Evolutionary conservation across 53 echinoderm and acorn worm species (phyloP), one percentile per base, ranked within the genome.

Genomic region (Astropecten irregularis): DNA sequence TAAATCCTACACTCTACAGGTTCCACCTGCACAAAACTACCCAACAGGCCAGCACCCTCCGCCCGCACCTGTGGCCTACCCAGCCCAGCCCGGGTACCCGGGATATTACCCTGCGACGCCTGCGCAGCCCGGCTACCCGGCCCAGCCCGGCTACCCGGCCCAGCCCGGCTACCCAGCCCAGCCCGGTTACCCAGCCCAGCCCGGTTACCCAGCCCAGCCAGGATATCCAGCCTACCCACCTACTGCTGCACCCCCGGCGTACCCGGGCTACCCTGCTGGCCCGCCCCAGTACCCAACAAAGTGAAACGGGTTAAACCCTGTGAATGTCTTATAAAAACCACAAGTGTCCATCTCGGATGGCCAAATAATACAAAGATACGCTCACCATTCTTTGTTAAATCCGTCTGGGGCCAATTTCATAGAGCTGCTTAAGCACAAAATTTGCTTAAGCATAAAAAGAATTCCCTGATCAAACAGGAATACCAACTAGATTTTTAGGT

Each of bases 211-310:
- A 19, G 35, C 64, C 35, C 8, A 34, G 15, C 68, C 68, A 23
- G 68, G 36, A 2, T 42, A 42, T 27, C 68, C 68, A 14, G 68
- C 68, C 25, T 68, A 68, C 46, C 68, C 68, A 14, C 46, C 68
- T 9, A 1, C 42, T 3, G 9, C 44, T 1, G 42, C 68, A 28
- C 36, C 68, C 42, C 42, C 42, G 11, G 42, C 6, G 6, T 11
- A 42, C 6, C 42, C 42, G 42, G 42, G 42, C 42, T 42, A 42
- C 42, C 42, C 42, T 8, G 42, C 6, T 8, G 42, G 42, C 11
- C 42, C 6, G 42, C 42, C 6, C 42, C 6, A 11, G 42, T 42
- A 42, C 42, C 42, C 42, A 42, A 11, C 42, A 6, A 6, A 42
- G 42, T n/a, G n/a, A n/a, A n/a, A n/a, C n/a, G n/a, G n/a, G n/a